A percentile compares a stretch with the other conserved stretches of the same genome.
phyloP scores from a whole-genome alignment of 2,888 invertebrate genomes.

The Acrocyrtus sp. region DNA sequence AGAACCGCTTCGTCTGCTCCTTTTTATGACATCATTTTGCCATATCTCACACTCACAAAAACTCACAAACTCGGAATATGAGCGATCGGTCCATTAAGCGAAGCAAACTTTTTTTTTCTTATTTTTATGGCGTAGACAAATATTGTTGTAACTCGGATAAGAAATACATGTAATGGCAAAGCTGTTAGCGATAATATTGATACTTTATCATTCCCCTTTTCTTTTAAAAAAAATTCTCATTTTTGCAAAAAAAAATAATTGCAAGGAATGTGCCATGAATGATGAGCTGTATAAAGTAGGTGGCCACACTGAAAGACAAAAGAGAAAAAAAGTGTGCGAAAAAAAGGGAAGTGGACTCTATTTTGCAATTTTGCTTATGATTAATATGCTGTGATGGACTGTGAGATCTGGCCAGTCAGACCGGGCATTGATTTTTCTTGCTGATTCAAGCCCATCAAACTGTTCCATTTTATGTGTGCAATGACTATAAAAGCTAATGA shows the following conservation, averaged over 20 bases:
- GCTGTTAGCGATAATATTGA: neutral
- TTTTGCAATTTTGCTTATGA: neutral
- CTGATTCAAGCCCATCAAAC: too few relatives aligned
- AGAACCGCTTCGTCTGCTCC: constrained; percentile 5
- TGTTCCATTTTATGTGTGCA: too few relatives aligned
- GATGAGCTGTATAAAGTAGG: too few relatives aligned
- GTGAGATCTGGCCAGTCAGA: too few relatives aligned
- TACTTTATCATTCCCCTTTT: neutral
- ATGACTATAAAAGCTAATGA: too few relatives aligned
- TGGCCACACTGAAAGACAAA: neutral
- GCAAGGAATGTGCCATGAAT: too few relatives aligned
- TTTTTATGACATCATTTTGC: constrained; percentile 42
- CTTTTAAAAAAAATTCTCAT: too few relatives aligned
- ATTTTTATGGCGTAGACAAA: constrained; percentile 22
- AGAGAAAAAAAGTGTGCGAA: neutral
- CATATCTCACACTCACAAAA: constrained; percentile 32
- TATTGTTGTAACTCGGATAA: constrained; percentile 24
- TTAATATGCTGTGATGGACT: too few relatives aligned
- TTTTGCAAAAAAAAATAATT: too few relatives aligned
- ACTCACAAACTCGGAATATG: too few relatives aligned
- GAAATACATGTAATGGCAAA: neutral
- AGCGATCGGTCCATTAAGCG: constrained; percentile 37
- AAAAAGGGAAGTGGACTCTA: neutral
- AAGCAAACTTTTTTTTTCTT: constrained; percentile 29
- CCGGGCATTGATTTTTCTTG: too few relatives aligned